Percentiles rank a stretch among this genome's conserved stretches.
These are phyloP conservation scores for Brachionus calyciflorus DNA, from an alignment of 1,140 invertebrate species.

Conservation along the genomic window DNA sequence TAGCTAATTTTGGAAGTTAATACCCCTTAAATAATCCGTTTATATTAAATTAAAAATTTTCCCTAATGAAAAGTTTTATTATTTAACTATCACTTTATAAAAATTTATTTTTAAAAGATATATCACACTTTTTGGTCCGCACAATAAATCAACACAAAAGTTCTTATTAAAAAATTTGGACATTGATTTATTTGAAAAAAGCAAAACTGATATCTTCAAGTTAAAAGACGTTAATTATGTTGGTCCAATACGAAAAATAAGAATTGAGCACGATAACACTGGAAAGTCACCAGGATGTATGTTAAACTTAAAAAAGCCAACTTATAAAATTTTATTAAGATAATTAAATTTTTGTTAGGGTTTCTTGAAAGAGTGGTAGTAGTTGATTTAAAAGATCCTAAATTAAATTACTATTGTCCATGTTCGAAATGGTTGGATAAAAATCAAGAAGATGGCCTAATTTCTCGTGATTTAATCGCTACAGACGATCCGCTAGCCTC, in stretches of 20 bases:
- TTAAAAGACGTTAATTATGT: slow-evolving; percentile 55
- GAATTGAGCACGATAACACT: slow-evolving; percentile 60
- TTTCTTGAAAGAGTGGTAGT: slow-evolving; percentile 55
- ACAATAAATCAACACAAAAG: slow-evolving; percentile 51
- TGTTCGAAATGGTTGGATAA: slow-evolving; percentile 60
- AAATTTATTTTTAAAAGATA: slow-evolving; percentile 4
- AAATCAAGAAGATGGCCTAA: slow-evolving; percentile 58
- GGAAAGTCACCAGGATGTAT: slow-evolving; percentile 59
- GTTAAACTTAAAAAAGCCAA: slow-evolving; percentile 48
- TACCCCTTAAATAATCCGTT: too few species aligned
- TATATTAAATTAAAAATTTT: too few species aligned
- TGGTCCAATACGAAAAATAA: slow-evolving; percentile 58
- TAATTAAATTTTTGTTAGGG: slow-evolving; percentile 15
- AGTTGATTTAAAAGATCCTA: slow-evolving; percentile 56
- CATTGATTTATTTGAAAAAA: slow-evolving; percentile 52
- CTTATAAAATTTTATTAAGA: neutral
- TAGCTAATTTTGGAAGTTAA: too few species aligned
- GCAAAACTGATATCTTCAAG: slow-evolving; percentile 54
- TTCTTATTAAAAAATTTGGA: slow-evolving; percentile 50
- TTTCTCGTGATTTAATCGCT: slow-evolving; percentile 55
- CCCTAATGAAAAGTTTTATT: too few species aligned
- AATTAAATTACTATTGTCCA: slow-evolving; percentile 60
- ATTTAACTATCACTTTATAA: too few species aligned
- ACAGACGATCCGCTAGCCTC: slow-evolving; percentile 56
- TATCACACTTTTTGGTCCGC: slow-evolving; percentile 37